Evolutionary conservation across 2,888 invertebrate genomes (phyloP).

Genomic region (Apamea anceps): DNA sequence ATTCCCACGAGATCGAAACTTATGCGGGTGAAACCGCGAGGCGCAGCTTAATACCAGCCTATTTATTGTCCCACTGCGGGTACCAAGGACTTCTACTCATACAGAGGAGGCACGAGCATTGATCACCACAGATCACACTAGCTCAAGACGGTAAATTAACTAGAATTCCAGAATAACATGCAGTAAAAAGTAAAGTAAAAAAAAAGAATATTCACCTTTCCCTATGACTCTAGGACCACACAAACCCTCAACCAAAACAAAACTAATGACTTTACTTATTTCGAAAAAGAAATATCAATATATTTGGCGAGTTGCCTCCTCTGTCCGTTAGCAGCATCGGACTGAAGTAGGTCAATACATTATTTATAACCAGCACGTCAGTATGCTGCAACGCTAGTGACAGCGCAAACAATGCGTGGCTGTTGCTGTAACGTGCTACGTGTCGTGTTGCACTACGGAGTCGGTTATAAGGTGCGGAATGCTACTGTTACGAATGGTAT

Average conservation of each 20-base stretch:
- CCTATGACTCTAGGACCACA: background rate
- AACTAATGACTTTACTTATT: constrained; percentile 29
- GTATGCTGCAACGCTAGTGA: constrained; percentile 67
- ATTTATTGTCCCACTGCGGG: background rate
- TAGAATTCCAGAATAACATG: background rate
- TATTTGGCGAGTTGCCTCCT: constrained; percentile 58
- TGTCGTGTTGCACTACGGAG: constrained; percentile 21
- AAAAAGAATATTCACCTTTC: background rate
- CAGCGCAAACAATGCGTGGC: constrained; percentile 61
- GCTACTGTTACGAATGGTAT: background rate
- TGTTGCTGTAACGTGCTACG: constrained; percentile 46
- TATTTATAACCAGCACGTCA: constrained; percentile 85
- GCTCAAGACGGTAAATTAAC: background rate
- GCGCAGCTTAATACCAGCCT: background rate
- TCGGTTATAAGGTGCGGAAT: background rate
- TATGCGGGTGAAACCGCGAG: too few relatives aligned
- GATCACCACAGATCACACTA: background rate
- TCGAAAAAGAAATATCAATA: constrained; percentile 57
- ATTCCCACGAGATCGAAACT: too few relatives aligned
- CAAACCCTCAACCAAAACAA: background rate
- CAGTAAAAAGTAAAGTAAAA: background rate
- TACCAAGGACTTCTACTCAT: background rate
- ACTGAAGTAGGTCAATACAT: constrained; percentile 85
- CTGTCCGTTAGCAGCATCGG: constrained; percentile 33
- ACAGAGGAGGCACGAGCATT: background rate